Conservation (phyloP, 2,113 vertebrate genomes). For the Tyto alba region DNA sequence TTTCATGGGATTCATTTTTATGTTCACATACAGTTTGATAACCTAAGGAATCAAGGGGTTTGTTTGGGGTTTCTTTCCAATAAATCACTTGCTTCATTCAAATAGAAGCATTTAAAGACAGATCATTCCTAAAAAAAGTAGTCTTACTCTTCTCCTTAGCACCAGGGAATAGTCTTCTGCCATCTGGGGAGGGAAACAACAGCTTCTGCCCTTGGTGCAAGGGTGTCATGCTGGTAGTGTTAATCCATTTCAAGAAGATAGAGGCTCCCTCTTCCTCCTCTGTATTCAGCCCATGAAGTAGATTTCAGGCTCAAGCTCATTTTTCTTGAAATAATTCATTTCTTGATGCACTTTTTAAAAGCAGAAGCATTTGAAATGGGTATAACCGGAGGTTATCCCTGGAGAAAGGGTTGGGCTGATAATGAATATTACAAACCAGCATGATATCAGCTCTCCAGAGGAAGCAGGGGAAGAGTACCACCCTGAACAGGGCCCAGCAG, state of each 20-base stretch:
- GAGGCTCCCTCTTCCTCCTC: background rate
- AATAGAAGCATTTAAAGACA: background rate
- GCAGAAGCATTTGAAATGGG: background rate
- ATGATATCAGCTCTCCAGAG: slow-evolving; percentile 33
- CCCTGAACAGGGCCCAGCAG: background rate
- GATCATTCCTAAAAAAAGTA: background rate
- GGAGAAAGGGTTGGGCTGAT: slow-evolving; percentile 9
- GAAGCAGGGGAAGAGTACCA: background rate
- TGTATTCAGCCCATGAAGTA: background rate
- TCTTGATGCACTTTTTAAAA: background rate
- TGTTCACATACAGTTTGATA: background rate
- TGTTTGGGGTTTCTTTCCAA: background rate
- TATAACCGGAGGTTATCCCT: background rate
- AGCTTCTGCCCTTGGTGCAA: background rate
- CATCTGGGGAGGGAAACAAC: background rate
- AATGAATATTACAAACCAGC: background rate
- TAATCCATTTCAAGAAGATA: background rate
- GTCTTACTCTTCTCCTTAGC: background rate
- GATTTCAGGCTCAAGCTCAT: background rate
- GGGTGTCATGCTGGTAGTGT: background rate
- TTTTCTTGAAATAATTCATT: background rate
- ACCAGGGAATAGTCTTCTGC: background rate
- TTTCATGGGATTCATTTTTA: background rate
- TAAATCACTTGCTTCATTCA: background rate
- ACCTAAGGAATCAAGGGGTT: background rate